These are phyloP conservation scores for Lophotis ruficrista DNA, from an alignment of 2,113 vertebrate species.

Conservation along the genomic window DNA sequence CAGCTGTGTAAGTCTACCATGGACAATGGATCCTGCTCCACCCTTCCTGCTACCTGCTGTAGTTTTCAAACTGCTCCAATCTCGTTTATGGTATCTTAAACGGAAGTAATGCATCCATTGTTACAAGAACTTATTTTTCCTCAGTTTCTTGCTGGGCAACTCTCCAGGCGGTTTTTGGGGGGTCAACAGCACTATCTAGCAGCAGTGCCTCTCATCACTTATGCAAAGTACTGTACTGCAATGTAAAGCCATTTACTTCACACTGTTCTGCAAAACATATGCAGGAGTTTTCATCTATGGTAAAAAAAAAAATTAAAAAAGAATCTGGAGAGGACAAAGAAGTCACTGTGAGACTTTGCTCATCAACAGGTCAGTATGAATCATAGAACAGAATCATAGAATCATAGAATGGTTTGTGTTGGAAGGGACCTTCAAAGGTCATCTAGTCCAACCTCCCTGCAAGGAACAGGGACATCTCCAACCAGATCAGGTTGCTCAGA, in stretches of 20 bases:
- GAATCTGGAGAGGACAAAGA: not conserved
- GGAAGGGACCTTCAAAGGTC: too few species aligned
- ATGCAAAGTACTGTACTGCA: not conserved
- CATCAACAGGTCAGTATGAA: not conserved
- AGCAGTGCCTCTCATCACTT: not conserved
- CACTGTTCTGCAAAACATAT: not conserved
- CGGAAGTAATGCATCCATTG: not conserved
- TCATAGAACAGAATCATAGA: not conserved
- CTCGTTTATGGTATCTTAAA: not conserved
- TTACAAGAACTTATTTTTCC: not conserved
- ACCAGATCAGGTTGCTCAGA: too few species aligned
- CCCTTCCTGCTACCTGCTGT: not conserved
- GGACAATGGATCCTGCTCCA: not conserved
- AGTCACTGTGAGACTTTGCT: not conserved
- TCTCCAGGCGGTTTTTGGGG: not conserved
- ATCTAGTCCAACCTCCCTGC: too few species aligned
- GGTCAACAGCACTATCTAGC: not conserved
- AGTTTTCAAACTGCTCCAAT: not conserved
- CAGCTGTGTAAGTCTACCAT: not conserved
- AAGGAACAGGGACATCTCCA: too few species aligned
- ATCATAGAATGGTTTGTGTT: too few species aligned
- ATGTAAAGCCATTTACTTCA: not conserved
- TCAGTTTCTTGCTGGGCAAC: not conserved
- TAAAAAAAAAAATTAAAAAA: rapidly evolving
- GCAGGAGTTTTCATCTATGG: not conserved